Base-by-base conservation (phyloP, 2,797 vertebrate genomes). In the Toxotes lorentzi region DNA sequence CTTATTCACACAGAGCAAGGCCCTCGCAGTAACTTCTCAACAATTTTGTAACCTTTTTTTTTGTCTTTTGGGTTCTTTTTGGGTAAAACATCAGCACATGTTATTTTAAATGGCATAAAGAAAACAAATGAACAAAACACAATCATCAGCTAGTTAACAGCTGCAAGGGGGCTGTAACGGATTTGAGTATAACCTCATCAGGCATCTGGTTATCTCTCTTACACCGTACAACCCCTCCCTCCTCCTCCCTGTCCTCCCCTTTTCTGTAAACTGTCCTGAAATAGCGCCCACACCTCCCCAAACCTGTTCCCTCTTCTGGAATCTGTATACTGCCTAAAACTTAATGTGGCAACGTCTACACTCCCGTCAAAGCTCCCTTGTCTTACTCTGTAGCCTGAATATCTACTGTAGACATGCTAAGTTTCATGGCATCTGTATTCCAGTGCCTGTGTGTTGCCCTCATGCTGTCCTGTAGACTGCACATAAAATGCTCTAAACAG, bases 371-470 rank as follows among this genome's bases (percentile, higher is more conserved):
- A 76, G 34, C 66, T 72, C 63, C 72, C 72, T 24, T 57, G 56
- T 70, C 27, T 47, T 34, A 51, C 72, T 69, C 65, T 73, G 70
- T 82, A 84, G 78, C 85, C 74, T 74, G n/a, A 68, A 30, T 63
- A 73, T 84, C 72, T 53, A 2, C 76, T 74, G 86, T 79, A 89
- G 92, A 95, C 94, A 91, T 89, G 92, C 91, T 93, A 94, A 94
- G 92, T 94, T 94, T 94, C 84, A 86, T 83, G 86, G 95, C 95
- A 95, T 95, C 94, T 93, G 94, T 87, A 95, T 95, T 96, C 95
- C 93, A 95, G 93, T 90, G 77, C 87, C 79, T 77, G 68, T 91
- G 83, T 89, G 83, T 93, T 84, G 81, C 88, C 91, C 90, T 93
- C 82, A 34, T 86, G 73, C 74, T 89, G 83, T 91, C 81, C 86